A percentile compares a stretch with the other conserved stretches of the same genome.
Evolutionary conservation across 1,140 invertebrate genomes (phyloP).

Genomic region (Adelges cooleyi): DNA sequence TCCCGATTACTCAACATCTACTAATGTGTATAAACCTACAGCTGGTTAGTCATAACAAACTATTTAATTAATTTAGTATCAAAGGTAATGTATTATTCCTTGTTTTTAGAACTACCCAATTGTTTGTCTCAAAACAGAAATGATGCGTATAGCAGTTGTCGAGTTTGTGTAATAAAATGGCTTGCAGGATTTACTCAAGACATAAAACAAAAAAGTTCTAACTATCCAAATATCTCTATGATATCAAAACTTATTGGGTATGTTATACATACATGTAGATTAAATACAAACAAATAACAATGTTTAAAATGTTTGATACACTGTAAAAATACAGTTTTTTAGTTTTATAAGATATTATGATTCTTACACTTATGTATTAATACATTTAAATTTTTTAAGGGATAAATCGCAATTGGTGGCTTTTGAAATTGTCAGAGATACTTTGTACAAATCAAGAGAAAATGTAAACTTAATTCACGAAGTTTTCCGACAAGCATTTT

Average conservation of each 20-base stretch:
- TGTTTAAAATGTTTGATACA: too few species aligned
- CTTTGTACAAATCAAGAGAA: slow-evolving; percentile 75
- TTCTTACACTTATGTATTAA: too few species aligned
- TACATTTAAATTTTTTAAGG: slow-evolving; percentile 4
- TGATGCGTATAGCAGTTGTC: slow-evolving; percentile 55
- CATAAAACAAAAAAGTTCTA: slow-evolving; percentile 19
- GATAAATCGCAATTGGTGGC: slow-evolving; percentile 6
- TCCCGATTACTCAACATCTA: slow-evolving; percentile 70
- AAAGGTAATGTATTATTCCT: too few species aligned
- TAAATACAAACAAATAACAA: too few species aligned
- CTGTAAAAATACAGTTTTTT: too few species aligned
- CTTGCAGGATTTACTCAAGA: slow-evolving; percentile 67
- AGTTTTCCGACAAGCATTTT: slow-evolving; percentile 83
- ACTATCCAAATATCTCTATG: slow-evolving; percentile 44
- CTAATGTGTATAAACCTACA: slow-evolving; percentile 76
- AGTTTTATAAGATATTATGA: too few species aligned
- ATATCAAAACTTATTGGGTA: slow-evolving; percentile 33
- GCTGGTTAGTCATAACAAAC: slow-evolving; percentile 48
- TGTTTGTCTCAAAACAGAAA: slow-evolving; percentile 44
- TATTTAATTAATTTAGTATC: neutral
- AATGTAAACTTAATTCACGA: slow-evolving; percentile 94
- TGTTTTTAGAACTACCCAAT: slow-evolving; percentile 40
- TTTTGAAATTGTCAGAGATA: slow-evolving; percentile 60
- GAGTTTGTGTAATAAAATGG: slow-evolving; percentile 82
- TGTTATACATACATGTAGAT: slow-evolving; percentile 7